Conservation (phyloP, 2,113 vertebrate species). For the Oryzias javanicus region DNA sequence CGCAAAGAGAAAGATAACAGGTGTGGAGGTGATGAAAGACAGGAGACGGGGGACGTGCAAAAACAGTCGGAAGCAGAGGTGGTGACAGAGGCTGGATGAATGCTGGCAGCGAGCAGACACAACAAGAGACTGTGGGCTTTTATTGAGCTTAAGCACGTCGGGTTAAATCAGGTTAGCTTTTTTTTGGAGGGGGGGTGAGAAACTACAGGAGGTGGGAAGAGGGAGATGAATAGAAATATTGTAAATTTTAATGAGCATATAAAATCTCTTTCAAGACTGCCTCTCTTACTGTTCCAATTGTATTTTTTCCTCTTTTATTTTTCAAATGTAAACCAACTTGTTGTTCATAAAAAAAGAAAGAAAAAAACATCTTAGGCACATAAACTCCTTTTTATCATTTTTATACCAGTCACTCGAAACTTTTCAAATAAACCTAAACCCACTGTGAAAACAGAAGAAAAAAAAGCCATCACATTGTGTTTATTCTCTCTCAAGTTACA, state of each 20-base stretch:
- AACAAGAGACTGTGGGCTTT: constrained; percentile 33
- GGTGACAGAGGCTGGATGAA: constrained; percentile 12
- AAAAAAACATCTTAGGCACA: constrained; percentile 39
- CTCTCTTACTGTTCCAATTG: constrained; percentile 16
- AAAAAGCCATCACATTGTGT: constrained; percentile 44
- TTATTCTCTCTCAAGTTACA: constrained; percentile 68
- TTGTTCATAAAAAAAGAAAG: constrained; percentile 57
- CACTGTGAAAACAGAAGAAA: constrained; percentile 48
- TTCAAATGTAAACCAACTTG: constrained; percentile 60
- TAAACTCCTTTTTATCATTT: constrained; percentile 36
- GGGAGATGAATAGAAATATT: constrained; percentile 72
- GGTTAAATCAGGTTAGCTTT: constrained; percentile 53
- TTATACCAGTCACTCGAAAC: constrained; percentile 66
- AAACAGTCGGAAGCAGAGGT: constrained; percentile 14
- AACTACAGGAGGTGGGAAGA: constrained; percentile 59
- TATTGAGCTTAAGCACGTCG: constrained; percentile 43
- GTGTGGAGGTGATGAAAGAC: constrained; percentile 38
- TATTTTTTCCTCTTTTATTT: constrained; percentile 13
- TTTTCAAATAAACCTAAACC: constrained; percentile 66
- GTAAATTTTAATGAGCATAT: constrained; percentile 77
- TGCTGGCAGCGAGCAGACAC: constrained; percentile 25
- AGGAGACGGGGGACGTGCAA: constrained; percentile 9
- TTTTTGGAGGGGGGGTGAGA: constrained; percentile 46
- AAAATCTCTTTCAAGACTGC: constrained; percentile 69
- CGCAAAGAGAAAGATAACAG: constrained; percentile 35